These are phyloP conservation scores for Campopleginae sp. DNA, from an alignment of 2,888 invertebrate species.

Conservation along the genomic window DNA sequence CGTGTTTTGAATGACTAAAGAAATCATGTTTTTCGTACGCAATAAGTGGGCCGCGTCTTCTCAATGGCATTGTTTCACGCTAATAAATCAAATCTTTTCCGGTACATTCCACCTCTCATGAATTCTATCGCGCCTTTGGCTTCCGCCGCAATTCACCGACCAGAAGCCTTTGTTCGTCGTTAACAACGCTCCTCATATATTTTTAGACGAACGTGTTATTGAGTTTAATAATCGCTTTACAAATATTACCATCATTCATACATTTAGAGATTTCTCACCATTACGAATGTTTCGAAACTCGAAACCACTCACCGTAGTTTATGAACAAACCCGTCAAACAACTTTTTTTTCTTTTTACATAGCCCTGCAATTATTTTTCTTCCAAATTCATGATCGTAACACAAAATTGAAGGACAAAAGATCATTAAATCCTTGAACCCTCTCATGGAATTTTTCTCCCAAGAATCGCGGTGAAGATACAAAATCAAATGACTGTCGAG, in stretches of 20 bases:
- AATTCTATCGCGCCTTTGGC: background rate
- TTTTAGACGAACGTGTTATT: background rate
- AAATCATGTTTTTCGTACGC: constrained; percentile 74
- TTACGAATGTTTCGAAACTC: background rate
- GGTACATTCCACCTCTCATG: background rate
- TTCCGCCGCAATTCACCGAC: background rate
- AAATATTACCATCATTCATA: background rate
- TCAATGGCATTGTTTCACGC: constrained; percentile 8
- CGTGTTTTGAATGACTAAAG: constrained; percentile 71
- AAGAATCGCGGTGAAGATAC: no score
- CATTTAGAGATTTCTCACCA: background rate
- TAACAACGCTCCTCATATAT: background rate
- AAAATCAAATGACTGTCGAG: no score
- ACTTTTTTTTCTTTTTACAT: background rate
- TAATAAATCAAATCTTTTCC: background rate
- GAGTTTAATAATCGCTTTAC: background rate
- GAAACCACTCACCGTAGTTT: background rate
- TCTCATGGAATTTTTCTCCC: background rate
- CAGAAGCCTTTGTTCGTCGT: background rate
- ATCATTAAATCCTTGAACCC: background rate
- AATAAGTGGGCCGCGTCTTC: constrained; percentile 24
- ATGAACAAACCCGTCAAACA: background rate
- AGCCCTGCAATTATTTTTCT: background rate
- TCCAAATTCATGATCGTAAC: background rate
- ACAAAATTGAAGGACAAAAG: background rate